A percentile compares a stretch with the other conserved stretches of the same genome.
Evolutionary conservation across 2,888 invertebrate genomes (phyloP).

Genomic region (Lypha dubia): DNA sequence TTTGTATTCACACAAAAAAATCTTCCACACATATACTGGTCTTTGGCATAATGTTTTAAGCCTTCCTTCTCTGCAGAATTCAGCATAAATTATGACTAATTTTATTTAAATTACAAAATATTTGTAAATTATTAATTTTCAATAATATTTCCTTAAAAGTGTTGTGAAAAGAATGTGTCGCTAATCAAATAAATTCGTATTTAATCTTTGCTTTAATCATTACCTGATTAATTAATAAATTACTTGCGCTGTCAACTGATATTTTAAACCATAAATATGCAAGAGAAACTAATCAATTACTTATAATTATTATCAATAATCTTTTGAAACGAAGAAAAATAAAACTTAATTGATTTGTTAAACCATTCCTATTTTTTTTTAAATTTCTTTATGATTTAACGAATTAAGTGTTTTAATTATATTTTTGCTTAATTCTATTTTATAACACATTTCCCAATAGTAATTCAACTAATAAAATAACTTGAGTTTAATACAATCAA

Average conservation of each 20-base stretch:
- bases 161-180: constrained; percentile 1
- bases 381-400: constrained; percentile 29
- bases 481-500: background rate
- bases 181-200: background rate
- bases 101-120: too few species aligned
- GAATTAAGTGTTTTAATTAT: background rate
- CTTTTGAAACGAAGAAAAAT: too few species aligned
- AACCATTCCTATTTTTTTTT: constrained; percentile 41
- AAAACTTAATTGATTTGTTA: constrained; percentile 28
- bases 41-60: too few species aligned
- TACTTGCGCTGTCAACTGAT: background rate
- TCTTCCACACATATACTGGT: too few species aligned
- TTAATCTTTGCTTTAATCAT: constrained; percentile 27
- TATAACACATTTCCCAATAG: background rate
- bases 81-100: too few species aligned
- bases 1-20: too few species aligned
- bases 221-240: constrained; percentile 18
- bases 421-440: constrained; percentile 9
- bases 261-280: background rate
- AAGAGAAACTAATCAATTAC: constrained; percentile 30
- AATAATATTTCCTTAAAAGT: background rate
- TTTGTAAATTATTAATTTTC: background rate
- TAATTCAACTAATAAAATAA: constrained; percentile 19
- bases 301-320: constrained; percentile 34
- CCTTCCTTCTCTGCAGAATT: too few species aligned